Conservation (phyloP, 2,797 vertebrate species). For the Meriones psammophilus region DNA sequence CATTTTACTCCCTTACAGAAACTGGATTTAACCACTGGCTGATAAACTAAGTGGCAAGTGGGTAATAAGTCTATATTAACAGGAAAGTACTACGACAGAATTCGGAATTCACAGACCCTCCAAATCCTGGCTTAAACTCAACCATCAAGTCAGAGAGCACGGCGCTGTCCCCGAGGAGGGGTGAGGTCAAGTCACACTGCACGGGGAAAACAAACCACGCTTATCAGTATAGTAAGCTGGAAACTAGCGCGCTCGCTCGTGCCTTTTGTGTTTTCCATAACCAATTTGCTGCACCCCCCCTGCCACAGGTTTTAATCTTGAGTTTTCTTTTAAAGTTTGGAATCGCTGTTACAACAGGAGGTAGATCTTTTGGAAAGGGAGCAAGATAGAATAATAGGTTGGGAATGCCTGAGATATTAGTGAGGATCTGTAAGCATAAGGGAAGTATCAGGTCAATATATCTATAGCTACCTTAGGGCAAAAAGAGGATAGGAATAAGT, state of each 20-base stretch:
- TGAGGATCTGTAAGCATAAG: neutral
- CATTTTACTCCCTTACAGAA: slow-evolving; percentile 92
- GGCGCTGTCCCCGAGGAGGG: slow-evolving; percentile 88
- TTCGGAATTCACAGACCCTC: slow-evolving; percentile 87
- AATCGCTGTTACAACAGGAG: neutral
- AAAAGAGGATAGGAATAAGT: slow-evolving; percentile 36
- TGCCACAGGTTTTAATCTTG: slow-evolving; percentile 21
- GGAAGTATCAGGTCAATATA: neutral
- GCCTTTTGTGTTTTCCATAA: slow-evolving; percentile 65
- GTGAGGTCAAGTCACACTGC: slow-evolving; percentile 77
- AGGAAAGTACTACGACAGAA: slow-evolving; percentile 89
- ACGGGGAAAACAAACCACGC: slow-evolving; percentile 76
- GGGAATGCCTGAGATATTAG: neutral
- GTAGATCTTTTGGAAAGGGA: slow-evolving; percentile 10
- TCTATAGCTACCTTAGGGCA: neutral
- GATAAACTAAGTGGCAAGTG: slow-evolving; percentile 93
- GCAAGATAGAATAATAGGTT: neutral
- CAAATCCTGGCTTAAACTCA: slow-evolving; percentile 89
- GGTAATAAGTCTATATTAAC: slow-evolving; percentile 93
- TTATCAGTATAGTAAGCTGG: slow-evolving; percentile 66
- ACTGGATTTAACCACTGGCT: slow-evolving; percentile 91
- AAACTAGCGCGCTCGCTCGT: slow-evolving; percentile 70
- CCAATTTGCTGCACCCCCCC: slow-evolving; percentile 31
- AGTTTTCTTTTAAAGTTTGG: neutral
- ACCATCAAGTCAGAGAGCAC: slow-evolving; percentile 87